A percentile compares a stretch with the other conserved stretches of the same genome.
Conservation (phyloP, 2,888 invertebrate genomes). For the Stenodema calcarata region DNA sequence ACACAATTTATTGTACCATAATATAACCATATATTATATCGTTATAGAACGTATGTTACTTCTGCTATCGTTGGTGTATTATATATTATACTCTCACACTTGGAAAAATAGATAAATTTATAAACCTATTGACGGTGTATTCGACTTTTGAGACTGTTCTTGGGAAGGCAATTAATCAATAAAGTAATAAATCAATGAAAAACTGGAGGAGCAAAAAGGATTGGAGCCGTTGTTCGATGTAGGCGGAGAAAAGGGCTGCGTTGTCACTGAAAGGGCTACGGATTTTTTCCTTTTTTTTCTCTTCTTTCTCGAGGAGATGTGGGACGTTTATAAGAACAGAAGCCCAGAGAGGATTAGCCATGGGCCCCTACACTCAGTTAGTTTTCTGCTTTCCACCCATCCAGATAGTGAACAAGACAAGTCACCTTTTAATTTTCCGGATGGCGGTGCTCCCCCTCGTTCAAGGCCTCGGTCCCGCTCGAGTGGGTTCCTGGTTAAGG, state of each 20-base stretch:
- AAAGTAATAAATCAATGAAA: too few species aligned
- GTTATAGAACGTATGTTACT: too few species aligned
- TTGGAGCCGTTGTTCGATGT: neutral
- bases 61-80: too few species aligned
- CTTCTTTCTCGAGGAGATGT: neutral
- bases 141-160: too few species aligned
- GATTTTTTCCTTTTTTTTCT: neutral
- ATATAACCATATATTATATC: too few species aligned
- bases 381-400: constrained; percentile 34
- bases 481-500: constrained; percentile 11
- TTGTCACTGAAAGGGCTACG: neutral
- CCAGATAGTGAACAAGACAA: constrained; percentile 49
- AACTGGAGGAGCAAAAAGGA: neutral
- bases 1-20: too few species aligned
- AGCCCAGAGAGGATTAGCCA: constrained; percentile 43
- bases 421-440: constrained; percentile 49
- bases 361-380: constrained; percentile 42
- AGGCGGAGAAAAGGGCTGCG: neutral
- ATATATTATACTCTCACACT: too few species aligned
- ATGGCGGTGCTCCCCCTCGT: constrained; percentile 28
- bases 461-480: neutral
- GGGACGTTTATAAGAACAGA: neutral
- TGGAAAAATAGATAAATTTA: too few species aligned
- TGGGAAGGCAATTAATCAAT: too few species aligned
- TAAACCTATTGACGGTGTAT: too few species aligned